Conservation (phyloP, 2,797 vertebrate genomes). For the Phylloscopus collybita region DNA sequence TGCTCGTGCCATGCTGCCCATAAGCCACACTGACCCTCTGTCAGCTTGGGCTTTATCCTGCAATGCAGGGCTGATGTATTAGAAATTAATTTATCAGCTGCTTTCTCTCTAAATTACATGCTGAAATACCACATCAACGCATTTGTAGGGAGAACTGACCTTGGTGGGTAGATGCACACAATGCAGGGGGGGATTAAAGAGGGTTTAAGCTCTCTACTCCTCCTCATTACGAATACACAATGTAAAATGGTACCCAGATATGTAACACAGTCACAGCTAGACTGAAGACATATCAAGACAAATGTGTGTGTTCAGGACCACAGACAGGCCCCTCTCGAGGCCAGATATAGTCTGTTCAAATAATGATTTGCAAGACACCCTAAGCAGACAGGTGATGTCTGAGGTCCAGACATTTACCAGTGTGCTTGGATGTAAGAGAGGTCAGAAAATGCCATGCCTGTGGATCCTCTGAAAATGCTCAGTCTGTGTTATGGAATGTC, state of each 20-base stretch:
- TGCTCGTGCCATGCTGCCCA: background rate
- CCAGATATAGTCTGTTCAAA: background rate
- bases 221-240: background rate
- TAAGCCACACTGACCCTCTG: fast-evolving
- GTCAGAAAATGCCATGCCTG: background rate
- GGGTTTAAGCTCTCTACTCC: background rate
- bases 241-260: background rate
- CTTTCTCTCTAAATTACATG: background rate
- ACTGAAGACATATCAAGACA: background rate
- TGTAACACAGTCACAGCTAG: background rate
- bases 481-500: background rate
- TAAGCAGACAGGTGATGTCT: background rate
- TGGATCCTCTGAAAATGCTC: background rate
- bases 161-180: background rate
- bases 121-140: background rate
- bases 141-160: background rate
- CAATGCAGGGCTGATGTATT: background rate
- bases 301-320: background rate
- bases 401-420: background rate
- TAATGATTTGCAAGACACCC: background rate
- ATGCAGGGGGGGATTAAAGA: background rate
- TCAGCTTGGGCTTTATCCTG: background rate
- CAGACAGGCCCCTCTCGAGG: background rate
- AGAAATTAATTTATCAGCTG: background rate
- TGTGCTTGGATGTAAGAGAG: background rate